Percentiles rank a stretch among this genome's conserved stretches.
These are phyloP conservation scores for Drosophila takahashii DNA, from an alignment of 1,140 invertebrate species.

Conservation along the genomic window DNA sequence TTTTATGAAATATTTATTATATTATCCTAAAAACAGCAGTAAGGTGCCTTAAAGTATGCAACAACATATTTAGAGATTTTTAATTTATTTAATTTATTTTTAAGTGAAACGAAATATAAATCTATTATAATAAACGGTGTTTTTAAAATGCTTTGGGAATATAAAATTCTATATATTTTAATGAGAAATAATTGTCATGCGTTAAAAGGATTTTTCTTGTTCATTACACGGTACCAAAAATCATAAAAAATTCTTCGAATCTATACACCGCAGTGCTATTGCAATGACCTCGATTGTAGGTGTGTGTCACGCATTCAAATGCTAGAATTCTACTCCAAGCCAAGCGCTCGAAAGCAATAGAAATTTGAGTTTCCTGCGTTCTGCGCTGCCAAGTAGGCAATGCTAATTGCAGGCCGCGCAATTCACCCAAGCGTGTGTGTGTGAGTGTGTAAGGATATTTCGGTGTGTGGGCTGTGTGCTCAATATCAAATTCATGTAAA, in stretches of 20 bases:
- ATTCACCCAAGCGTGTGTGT: constrained; percentile 10
- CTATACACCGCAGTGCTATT: background rate
- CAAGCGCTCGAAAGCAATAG: constrained; percentile 41
- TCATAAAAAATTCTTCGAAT: background rate
- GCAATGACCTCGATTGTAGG: background rate
- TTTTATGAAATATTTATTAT: background rate
- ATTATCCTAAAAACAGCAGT: background rate
- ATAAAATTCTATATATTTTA: too few relatives aligned
- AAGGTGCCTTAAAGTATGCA: too few relatives aligned
- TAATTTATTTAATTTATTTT: too few relatives aligned
- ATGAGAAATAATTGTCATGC: too few relatives aligned
- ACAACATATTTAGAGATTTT: too few relatives aligned
- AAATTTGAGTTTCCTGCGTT: constrained; percentile 36
- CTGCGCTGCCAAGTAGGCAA: constrained; percentile 56
- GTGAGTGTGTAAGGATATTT: constrained; percentile 8
- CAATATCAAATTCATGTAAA: constrained; percentile 82
- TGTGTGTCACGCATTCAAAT: constrained; percentile 43
- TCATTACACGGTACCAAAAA: too few relatives aligned
- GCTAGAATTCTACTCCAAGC: constrained; percentile 24
- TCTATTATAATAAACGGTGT: too few relatives aligned
- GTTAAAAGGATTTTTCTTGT: too few relatives aligned
- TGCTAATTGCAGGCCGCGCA: constrained; percentile 60
- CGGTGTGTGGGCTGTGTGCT: constrained; percentile 42
- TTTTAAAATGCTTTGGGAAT: too few relatives aligned
- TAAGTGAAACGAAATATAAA: too few relatives aligned